A percentile compares a stretch with the other conserved stretches of the same genome.
phyloP scores from a whole-genome alignment of 1,140 invertebrate species.

The Drosophila tropicalis region DNA sequence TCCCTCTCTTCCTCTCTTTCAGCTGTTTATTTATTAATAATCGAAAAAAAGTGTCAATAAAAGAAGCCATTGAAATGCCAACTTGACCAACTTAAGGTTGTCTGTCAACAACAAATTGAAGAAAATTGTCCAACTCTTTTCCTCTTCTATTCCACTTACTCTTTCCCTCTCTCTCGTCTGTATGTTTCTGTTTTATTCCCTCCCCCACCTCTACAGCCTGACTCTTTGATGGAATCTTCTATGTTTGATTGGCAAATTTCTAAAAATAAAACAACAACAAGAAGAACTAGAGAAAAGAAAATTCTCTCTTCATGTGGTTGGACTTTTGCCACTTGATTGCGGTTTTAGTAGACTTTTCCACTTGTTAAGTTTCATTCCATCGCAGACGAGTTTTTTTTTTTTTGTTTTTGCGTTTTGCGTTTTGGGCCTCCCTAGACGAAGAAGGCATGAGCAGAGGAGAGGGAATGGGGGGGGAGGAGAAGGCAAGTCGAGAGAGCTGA shows the following conservation, averaged over 20 bases:
- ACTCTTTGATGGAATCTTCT: constrained; percentile 25
- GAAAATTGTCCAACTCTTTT: constrained; percentile 18
- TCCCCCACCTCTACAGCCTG: constrained; percentile 27
- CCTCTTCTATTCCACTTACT: not conserved
- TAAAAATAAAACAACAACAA: constrained; percentile 65
- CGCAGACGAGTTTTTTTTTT: constrained; percentile 62
- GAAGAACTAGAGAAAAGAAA: constrained; percentile 34
- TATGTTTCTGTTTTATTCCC: constrained; percentile 1
- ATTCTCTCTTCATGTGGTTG: constrained; percentile 26
- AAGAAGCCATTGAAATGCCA: constrained; percentile 62
- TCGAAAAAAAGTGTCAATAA: constrained; percentile 46
- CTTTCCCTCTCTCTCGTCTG: constrained; percentile 32
- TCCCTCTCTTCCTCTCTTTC: too few relatives aligned
- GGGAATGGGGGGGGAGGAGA: constrained; percentile 8
- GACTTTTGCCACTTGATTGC: constrained; percentile 67
- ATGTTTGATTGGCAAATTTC: constrained; percentile 69
- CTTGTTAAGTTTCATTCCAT: constrained; percentile 71
- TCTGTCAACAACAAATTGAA: constrained; percentile 32
- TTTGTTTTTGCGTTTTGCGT: not conserved
- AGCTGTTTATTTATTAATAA: not conserved
- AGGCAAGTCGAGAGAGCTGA: constrained; percentile 37
- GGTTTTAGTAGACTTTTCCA: constrained; percentile 73
- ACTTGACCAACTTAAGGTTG: constrained; percentile 58
- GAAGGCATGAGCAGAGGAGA: not conserved
- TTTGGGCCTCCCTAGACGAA: not conserved